These are phyloP conservation scores for Plecturocebus donacophilus DNA, from an alignment of 2,113 vertebrate genomes.

Conservation along the genomic window DNA sequence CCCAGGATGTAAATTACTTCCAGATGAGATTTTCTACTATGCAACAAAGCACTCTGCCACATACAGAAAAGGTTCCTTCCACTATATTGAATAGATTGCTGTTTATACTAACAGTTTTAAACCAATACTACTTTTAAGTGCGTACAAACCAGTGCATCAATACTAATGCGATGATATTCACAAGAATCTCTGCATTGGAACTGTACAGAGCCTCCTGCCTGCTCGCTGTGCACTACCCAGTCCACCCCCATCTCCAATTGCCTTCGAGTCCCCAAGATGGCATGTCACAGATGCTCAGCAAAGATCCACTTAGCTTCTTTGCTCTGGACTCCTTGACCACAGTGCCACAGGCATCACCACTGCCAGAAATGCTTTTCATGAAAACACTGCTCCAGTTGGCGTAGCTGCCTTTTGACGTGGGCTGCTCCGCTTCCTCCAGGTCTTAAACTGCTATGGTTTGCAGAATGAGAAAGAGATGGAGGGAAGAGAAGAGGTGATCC, in stretches of 20 bases:
- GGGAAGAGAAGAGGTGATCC: background rate
- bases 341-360: background rate
- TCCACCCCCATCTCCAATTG: rapidly evolving
- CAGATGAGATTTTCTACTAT: background rate
- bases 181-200: background rate
- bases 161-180: background rate
- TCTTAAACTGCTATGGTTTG: background rate
- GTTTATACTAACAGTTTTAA: background rate
- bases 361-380: background rate
- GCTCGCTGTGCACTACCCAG: background rate
- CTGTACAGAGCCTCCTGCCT: background rate
- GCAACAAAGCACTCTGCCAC: background rate
- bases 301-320: background rate
- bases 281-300: background rate
- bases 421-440: background rate
- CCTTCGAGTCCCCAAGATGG: background rate
- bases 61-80: background rate
- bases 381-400: background rate
- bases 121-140: background rate
- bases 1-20: conserved; percentile 13
- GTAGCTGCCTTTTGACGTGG: background rate
- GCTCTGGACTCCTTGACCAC: background rate
- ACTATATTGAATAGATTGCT: background rate
- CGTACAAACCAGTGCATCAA: background rate
- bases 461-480: background rate